phyloP scores from a whole-genome alignment of 2,888 invertebrate genomes.

The Heliconius ethilla region DNA sequence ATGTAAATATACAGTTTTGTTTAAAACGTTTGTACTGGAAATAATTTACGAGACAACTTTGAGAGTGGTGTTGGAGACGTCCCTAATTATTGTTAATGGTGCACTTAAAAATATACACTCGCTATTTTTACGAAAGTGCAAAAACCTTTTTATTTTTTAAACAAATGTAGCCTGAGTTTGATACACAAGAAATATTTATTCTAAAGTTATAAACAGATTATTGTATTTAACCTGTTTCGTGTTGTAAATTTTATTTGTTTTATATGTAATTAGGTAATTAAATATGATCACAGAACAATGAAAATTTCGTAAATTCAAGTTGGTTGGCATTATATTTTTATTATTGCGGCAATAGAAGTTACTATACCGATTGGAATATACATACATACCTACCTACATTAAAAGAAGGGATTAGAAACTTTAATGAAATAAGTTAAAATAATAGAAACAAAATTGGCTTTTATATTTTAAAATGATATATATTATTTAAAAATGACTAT shows the following conservation, averaged over 20 bases:
- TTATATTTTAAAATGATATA: too few species aligned
- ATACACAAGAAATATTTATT: background rate
- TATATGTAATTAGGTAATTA: background rate
- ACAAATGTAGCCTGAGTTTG: background rate
- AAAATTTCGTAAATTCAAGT: background rate
- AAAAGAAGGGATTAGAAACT: too few species aligned
- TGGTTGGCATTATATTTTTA: too few species aligned
- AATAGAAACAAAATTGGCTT: too few species aligned
- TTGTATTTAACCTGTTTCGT: background rate
- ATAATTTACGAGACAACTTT: conserved; percentile 11
- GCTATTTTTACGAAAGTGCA: conserved; percentile 1
- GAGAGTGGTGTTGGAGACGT: background rate
- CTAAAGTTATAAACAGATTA: background rate
- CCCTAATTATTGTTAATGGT: background rate
- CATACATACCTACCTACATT: too few species aligned
- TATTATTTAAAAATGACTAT: too few species aligned
- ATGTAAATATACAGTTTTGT: background rate
- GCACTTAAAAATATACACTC: conserved; percentile 2
- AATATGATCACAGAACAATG: background rate
- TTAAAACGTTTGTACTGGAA: background rate
- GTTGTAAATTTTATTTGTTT: background rate
- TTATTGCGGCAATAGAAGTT: too few species aligned
- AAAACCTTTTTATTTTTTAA: background rate
- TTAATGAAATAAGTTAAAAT: too few species aligned
- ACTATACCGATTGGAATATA: too few species aligned